Evolutionary conservation across 1,140 invertebrate species (phyloP).

Genomic region (Mylabris phalerata): DNA sequence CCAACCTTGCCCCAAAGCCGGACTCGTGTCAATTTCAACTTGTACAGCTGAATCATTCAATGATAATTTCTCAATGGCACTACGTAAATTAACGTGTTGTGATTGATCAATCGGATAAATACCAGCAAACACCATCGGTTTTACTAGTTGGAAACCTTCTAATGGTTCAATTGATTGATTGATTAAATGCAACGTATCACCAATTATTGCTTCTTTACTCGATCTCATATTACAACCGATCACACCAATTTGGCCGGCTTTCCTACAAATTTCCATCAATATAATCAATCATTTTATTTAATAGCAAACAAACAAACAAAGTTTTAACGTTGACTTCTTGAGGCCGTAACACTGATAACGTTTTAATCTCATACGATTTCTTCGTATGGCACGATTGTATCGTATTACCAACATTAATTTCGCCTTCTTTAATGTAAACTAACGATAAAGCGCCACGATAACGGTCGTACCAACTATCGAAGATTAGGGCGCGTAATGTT

Average conservation of each 20-base stretch:
- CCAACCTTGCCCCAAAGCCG: conserved; percentile 91
- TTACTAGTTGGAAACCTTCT: conserved; percentile 59
- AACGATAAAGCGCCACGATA: conserved; percentile 79
- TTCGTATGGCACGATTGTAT: conserved; percentile 58
- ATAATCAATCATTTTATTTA: no score
- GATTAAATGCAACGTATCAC: conserved; percentile 71
- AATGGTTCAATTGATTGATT: conserved; percentile 52
- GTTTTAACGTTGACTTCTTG: conserved; percentile 59
- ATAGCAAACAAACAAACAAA: conserved; percentile 51
- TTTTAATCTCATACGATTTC: conserved; percentile 72
- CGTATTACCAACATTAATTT: conserved; percentile 58
- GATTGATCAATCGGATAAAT: conserved; percentile 89
- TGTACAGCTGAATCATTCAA: conserved; percentile 93
- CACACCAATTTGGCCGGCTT: conserved; percentile 76
- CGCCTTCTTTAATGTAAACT: conserved; percentile 72
- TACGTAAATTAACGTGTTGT: conserved; percentile 63
- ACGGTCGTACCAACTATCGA: conserved; percentile 92
- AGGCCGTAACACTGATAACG: conserved; percentile 74
- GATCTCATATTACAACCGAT: conserved; percentile 75
- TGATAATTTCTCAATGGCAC: conserved; percentile 82
- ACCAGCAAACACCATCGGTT: conserved; percentile 92
- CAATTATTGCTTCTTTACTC: conserved; percentile 71
- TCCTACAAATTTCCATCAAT: conserved; percentile 41
- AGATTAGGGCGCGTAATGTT: conserved; percentile 74
- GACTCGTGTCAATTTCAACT: conserved; percentile 72